phyloP scores from a whole-genome alignment of 2,888 invertebrate species.

The Caenorhabditis auriculariae region DNA sequence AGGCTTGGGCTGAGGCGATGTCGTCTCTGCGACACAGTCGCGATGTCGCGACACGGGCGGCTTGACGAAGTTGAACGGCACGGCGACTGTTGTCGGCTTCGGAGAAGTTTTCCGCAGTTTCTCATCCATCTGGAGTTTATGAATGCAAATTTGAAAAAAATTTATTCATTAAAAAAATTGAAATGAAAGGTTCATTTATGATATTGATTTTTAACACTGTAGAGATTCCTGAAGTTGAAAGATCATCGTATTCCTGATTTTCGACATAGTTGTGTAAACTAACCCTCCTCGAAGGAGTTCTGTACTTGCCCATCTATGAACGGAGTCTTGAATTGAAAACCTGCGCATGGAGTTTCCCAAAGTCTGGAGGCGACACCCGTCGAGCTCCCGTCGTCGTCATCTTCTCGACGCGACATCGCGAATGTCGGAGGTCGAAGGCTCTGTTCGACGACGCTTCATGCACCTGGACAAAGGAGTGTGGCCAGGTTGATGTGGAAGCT shows the following conservation, averaged over 20 bases:
- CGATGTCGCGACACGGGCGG: slow-evolving; percentile 10
- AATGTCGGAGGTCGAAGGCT: slow-evolving; percentile 7
- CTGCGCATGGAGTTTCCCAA: slow-evolving; percentile 21
- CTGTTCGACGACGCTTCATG: neutral
- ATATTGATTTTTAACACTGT: too few species aligned
- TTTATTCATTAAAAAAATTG: too few species aligned
- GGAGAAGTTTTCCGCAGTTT: slow-evolving; percentile 2
- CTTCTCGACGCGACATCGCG: slow-evolving; percentile 10
- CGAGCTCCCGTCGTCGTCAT: neutral
- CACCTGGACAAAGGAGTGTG: neutral
- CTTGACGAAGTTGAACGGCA: slow-evolving; percentile 26
- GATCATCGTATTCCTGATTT: too few species aligned
- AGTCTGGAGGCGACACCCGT: slow-evolving; percentile 21
- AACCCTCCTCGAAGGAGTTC: too few species aligned
- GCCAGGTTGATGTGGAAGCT: slow-evolving; percentile 11
- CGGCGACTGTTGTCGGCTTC: slow-evolving; percentile 19
- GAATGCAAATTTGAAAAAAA: too few species aligned
- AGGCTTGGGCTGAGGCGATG: neutral
- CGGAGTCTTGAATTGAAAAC: too few species aligned
- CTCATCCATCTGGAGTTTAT: slow-evolving; percentile 9
- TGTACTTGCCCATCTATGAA: too few species aligned
- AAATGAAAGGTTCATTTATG: too few species aligned
- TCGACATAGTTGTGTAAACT: too few species aligned
- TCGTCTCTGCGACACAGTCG: slow-evolving; percentile 8
- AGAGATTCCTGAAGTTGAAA: too few species aligned